phyloP scores from a whole-genome alignment of 2,113 vertebrate genomes.

The Hiodon alosoides region DNA sequence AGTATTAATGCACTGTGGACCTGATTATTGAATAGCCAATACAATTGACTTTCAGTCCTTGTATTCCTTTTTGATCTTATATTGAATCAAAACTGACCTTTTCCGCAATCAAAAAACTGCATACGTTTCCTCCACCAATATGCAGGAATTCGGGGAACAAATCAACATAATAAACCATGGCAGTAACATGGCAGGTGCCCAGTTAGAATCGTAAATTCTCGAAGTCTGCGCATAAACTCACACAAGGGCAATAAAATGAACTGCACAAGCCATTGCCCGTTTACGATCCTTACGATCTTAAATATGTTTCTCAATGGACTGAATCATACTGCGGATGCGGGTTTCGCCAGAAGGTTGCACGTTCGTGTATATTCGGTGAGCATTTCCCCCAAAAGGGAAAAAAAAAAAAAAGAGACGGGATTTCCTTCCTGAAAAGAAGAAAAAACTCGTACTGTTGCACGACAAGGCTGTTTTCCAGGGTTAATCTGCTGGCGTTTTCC shows the following conservation, averaged over 20 bases:
- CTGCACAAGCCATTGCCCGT: conserved; percentile 12
- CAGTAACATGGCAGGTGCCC: too few relatives aligned
- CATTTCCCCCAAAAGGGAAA: conserved; percentile 15
- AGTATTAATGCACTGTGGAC: too few relatives aligned
- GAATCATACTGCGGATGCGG: neutral
- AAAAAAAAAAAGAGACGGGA: conserved; percentile 28
- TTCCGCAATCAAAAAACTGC: too few relatives aligned
- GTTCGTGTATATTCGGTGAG: too few relatives aligned
- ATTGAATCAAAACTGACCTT: too few relatives aligned
- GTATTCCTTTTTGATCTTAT: too few relatives aligned
- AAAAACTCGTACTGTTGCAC: neutral
- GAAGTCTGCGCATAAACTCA: conserved; percentile 26
- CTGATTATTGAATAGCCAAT: too few relatives aligned
- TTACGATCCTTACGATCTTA: neutral
- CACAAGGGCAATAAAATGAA: conserved; percentile 38
- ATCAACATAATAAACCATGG: too few relatives aligned
- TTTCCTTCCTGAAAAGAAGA: conserved; percentile 17
- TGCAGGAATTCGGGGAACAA: too few relatives aligned
- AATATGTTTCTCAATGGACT: neutral
- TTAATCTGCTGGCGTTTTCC: conserved; percentile 42
- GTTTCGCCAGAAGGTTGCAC: neutral
- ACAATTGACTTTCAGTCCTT: too few relatives aligned
- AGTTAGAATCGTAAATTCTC: too few relatives aligned
- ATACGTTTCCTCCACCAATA: too few relatives aligned
- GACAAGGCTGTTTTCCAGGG: conserved; percentile 32